A percentile compares a stretch with the other conserved stretches of the same genome.
Evolutionary conservation across 2,888 invertebrate genomes (phyloP).

Genomic region (Sesia apiformis): DNA sequence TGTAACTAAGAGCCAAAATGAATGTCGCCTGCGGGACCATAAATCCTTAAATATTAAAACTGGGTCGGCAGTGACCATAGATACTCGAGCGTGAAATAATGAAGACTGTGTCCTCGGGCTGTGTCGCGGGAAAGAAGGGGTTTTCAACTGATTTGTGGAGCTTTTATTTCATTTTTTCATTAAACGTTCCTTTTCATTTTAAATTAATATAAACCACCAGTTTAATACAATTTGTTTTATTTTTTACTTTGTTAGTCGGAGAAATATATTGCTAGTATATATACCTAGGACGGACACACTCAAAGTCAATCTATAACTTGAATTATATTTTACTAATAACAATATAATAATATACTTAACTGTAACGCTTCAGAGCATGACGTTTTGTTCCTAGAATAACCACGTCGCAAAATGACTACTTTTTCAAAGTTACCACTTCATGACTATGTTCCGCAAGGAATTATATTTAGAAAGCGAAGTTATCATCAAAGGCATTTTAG

Average conservation of each 20-base stretch:
- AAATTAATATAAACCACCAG: background rate
- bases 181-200: background rate
- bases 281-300: background rate
- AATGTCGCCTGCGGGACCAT: conserved; percentile 56
- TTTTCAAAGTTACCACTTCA: too few relatives aligned
- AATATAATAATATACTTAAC: too few relatives aligned
- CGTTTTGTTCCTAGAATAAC: too few relatives aligned
- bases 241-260: background rate
- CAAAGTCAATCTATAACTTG: too few relatives aligned
- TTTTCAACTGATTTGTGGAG: background rate
- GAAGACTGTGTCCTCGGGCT: conserved; percentile 27
- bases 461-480: too few relatives aligned
- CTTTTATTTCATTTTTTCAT: background rate
- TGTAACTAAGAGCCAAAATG: conserved; percentile 46
- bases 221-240: background rate
- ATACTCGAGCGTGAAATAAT: conserved; percentile 31
- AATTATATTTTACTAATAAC: too few relatives aligned
- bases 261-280: background rate
- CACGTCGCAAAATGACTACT: too few relatives aligned
- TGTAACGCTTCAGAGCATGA: too few relatives aligned
- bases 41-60: conserved; percentile 65
- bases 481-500: too few relatives aligned
- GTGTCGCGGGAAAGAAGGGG: conserved; percentile 15
- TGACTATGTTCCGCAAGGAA: too few relatives aligned
- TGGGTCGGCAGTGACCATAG: conserved; percentile 41